These are phyloP conservation scores for Sorex fumeus DNA, from an alignment of 2,113 vertebrate genomes.

Conservation along the genomic window DNA sequence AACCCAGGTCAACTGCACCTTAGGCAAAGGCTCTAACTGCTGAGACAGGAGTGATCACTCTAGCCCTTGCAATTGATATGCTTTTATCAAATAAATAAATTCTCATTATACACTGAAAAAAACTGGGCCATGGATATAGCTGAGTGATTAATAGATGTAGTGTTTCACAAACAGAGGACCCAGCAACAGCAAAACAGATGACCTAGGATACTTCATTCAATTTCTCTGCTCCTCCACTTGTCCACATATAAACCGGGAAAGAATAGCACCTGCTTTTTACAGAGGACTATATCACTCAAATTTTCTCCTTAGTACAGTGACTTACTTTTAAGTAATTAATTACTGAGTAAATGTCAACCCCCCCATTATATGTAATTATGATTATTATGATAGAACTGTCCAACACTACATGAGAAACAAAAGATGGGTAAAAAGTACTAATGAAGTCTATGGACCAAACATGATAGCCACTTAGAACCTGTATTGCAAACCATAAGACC, in stretches of 20 bases:
- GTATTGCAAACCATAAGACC: too few species aligned
- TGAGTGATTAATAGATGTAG: neutral
- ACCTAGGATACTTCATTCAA: neutral
- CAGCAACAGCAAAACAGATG: neutral
- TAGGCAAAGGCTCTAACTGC: too few species aligned
- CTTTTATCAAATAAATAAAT: conserved; percentile 30
- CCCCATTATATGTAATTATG: neutral
- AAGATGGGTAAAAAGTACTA: conserved; percentile 11
- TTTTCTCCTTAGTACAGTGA: neutral
- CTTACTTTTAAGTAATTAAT: conserved; percentile 4
- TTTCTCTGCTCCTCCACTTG: conserved; percentile 34
- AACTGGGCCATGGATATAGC: neutral
- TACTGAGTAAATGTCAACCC: neutral
- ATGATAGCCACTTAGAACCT: too few species aligned
- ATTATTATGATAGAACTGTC: conserved; percentile 13
- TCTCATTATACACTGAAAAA: too few species aligned
- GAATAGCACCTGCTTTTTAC: neutral
- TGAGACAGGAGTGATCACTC: too few species aligned
- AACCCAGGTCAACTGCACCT: too few species aligned
- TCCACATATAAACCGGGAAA: neutral
- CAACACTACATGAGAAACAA: neutral
- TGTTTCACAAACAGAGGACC: neutral
- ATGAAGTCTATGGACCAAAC: neutral
- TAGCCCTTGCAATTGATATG: neutral
- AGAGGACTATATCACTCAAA: conserved; percentile 19